Base-by-base conservation (phyloP, 2,888 invertebrate genomes). In the Linhomoeus sp. region DNA sequence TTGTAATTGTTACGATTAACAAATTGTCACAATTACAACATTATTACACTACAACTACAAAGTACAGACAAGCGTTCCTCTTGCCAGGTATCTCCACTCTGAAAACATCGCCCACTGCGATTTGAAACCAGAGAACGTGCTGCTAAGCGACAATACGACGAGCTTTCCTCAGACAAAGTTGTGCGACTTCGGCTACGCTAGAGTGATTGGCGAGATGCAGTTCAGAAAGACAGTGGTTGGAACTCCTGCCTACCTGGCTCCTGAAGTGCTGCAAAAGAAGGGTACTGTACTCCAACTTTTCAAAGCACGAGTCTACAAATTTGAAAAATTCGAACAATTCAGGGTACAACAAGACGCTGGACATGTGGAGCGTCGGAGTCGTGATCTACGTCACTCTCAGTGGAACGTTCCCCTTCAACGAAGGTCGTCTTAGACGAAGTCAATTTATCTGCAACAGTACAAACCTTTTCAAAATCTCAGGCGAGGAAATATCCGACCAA, bases 291-390 rank as follows among this genome's bases (percentile, higher is more conserved):
- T n/a, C n/a, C n/a, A n/a, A n/a, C n/a, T n/a, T n/a, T 12, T 19
- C n/a, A n/a, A n/a, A n/a, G n/a, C n/a, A n/a, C n/a, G n/a, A n/a
- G n/a, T n/a, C n/a, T n/a, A n/a, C 24, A 23, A 12, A n/a, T n/a
- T n/a, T n/a, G 29, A 29, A 29, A 29, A 29, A 29, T 29, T 29
- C 29, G 29, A 5, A 29, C 7, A 5, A 40, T n/a, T 26, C 25
- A 58, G 58, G 94, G 33, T 97, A 97, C 72, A 97, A 97, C 70
- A 77, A 94, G 14, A 90, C 90, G 0, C 71, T 97, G 62, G 97
- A 97, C 70, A 94, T 97, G 94, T 97, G 94, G 97, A 90, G 90
- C 60, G 92, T 94, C 45, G 97, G 97, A 24, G 97, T 97, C 2
- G 94, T 97, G 57, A 80, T 94, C 53, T 97, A 97, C 70, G 97